phyloP scores from a whole-genome alignment of 2,888 invertebrate genomes.

The Stegophylla sp. region DNA sequence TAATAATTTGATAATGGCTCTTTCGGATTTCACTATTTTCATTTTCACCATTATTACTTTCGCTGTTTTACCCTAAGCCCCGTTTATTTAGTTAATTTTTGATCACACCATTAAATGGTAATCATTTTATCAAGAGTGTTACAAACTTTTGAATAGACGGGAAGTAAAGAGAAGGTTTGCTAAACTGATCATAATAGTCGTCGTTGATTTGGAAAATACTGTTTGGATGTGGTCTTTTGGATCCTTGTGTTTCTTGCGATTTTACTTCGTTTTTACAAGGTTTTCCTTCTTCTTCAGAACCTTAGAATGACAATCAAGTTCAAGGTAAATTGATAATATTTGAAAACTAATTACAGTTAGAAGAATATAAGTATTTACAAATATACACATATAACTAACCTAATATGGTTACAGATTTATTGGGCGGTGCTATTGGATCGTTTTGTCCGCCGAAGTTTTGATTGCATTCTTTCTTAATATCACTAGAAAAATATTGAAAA shows the following conservation, averaged over 20 bases:
- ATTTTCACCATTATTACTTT: too few relatives aligned
- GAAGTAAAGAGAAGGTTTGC: background rate
- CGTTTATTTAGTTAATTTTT: too few relatives aligned
- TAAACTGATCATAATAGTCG: conserved; percentile 64
- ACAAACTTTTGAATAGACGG: conserved; percentile 37
- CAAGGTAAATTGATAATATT: background rate
- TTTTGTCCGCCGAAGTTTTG: background rate
- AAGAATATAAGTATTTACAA: background rate
- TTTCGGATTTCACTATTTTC: too few relatives aligned
- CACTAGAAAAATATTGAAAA: conserved; percentile 15
- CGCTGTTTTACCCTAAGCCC: too few relatives aligned
- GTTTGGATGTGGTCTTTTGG: conserved; percentile 32
- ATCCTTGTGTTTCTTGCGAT: conserved; percentile 14
- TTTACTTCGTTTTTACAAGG: background rate
- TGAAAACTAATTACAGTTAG: background rate
- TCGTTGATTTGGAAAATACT: conserved; percentile 37
- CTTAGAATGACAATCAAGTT: background rate
- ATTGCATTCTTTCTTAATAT: conserved; percentile 8
- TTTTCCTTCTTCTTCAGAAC: background rate
- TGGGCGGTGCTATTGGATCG: background rate
- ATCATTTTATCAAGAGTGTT: too few relatives aligned
- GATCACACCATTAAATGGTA: too few relatives aligned
- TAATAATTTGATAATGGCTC: too few relatives aligned
- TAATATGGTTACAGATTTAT: conserved; percentile 9
- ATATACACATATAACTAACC: background rate